phyloP scores from a whole-genome alignment of 2,888 invertebrate species.

The Callyntrura sp. region DNA sequence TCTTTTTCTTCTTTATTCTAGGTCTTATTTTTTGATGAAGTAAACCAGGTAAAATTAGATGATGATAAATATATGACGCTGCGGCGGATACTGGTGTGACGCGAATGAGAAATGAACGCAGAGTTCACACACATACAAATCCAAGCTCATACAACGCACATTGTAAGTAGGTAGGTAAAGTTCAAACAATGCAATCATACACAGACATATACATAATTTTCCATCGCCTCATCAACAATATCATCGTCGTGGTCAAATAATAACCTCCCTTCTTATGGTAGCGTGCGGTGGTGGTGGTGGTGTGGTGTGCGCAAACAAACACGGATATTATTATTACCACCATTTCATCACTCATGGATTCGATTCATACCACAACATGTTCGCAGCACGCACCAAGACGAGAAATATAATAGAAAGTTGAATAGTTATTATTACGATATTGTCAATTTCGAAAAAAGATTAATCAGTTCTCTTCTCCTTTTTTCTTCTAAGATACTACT shows the following conservation, averaged over 20 bases:
- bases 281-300: background rate
- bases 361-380: too few species aligned
- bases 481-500: constrained; percentile 5
- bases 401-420: constrained; percentile 21
- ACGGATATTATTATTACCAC: constrained; percentile 22
- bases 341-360: background rate
- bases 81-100: background rate
- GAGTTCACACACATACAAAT: background rate
- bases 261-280: constrained; percentile 18
- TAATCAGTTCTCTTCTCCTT: constrained; percentile 19
- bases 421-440: constrained; percentile 24
- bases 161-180: constrained; percentile 14
- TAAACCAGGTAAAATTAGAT: constrained; percentile 71
- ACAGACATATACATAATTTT: constrained; percentile 16
- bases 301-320: background rate
- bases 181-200: constrained; percentile 10
- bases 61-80: constrained; percentile 10
- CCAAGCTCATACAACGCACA: too few species aligned
- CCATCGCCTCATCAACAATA: too few species aligned
- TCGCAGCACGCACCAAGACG: background rate
- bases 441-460: constrained; percentile 40
- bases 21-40: too few species aligned
- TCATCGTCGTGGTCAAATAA: too few species aligned
- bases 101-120: background rate
- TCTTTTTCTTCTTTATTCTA: too few species aligned